These are phyloP conservation scores for Albula glossodonta DNA, from an alignment of 2,113 vertebrate species.

Conservation along the genomic window DNA sequence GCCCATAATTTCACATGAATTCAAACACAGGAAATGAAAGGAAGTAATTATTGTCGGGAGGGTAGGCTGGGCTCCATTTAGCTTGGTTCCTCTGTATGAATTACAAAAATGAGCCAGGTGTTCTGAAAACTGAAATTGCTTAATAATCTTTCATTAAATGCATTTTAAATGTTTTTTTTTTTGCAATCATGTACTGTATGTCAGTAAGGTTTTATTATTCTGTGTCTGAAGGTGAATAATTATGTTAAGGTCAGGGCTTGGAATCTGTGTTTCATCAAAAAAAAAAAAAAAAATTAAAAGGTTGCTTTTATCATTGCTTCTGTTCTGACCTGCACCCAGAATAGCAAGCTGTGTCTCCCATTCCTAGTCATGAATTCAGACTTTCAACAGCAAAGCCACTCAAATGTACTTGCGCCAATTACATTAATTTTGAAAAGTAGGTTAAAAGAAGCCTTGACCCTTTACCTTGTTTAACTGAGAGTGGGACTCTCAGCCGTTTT, in stretches of 20 bases:
- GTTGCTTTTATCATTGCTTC: slow-evolving; percentile 18
- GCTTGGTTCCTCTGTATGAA: slow-evolving; percentile 8
- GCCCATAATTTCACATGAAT: slow-evolving; percentile 5
- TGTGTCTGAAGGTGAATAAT: background rate
- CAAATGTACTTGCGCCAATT: background rate
- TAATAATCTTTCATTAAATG: slow-evolving; percentile 23
- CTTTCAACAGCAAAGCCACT: slow-evolving; percentile 11
- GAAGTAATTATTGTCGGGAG: slow-evolving; percentile 5
- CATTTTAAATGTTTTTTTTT: background rate
- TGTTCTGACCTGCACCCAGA: slow-evolving; percentile 27
- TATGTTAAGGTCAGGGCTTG: slow-evolving; percentile 15
- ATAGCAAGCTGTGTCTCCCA: slow-evolving; percentile 18
- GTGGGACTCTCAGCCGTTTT: background rate
- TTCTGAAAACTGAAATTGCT: slow-evolving; percentile 22
- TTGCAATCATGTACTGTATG: background rate
- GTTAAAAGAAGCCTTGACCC: slow-evolving; percentile 35
- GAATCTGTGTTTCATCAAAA: slow-evolving; percentile 17
- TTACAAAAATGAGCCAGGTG: slow-evolving; percentile 12
- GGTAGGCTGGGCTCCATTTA: background rate
- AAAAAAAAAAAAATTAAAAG: slow-evolving; percentile 14
- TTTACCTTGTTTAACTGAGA: slow-evolving; percentile 27
- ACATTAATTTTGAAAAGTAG: slow-evolving; percentile 36
- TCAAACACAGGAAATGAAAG: slow-evolving; percentile 8
- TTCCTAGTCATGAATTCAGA: slow-evolving; percentile 4
- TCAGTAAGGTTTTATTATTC: slow-evolving; percentile 10